Conservation (phyloP, 2,797 vertebrate species). For the Aulostomus chinensis region DNA sequence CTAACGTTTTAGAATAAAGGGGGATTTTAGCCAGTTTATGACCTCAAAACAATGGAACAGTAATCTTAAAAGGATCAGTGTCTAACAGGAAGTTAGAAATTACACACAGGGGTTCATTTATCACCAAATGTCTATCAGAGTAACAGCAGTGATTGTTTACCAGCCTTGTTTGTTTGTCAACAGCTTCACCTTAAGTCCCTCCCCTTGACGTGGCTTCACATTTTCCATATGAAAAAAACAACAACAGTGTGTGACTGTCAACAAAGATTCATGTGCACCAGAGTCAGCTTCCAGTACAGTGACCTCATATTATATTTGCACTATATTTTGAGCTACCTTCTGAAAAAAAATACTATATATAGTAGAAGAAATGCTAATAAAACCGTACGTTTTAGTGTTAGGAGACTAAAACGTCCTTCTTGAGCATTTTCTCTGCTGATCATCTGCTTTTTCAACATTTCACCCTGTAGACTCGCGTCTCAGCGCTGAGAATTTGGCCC, state of each 20-base stretch:
- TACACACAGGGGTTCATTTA: too few species aligned
- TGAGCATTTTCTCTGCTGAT: neutral
- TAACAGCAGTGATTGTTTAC: neutral
- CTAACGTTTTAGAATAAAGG: too few species aligned
- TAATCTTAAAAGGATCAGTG: too few species aligned
- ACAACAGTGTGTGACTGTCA: neutral
- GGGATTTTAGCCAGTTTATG: too few species aligned
- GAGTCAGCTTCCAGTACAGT: neutral
- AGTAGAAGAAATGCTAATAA: conserved; percentile 1
- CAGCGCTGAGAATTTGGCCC: too few species aligned
- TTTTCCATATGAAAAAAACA: neutral
- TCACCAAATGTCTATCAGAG: neutral
- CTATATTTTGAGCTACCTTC: too few species aligned
- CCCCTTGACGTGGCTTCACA: neutral
- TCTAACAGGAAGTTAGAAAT: too few species aligned
- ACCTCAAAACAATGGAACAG: too few species aligned
- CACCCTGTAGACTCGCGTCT: conserved; percentile 11
- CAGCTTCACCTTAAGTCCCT: neutral
- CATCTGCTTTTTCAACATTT: conserved; percentile 1
- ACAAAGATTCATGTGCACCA: neutral
- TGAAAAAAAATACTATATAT: too few species aligned
- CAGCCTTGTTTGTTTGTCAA: conserved; percentile 1
- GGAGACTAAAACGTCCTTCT: too few species aligned
- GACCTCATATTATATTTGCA: too few species aligned
- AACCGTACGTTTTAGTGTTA: neutral